These are phyloP conservation scores for Sebastolobus alascanus DNA, from an alignment of 2,797 vertebrate genomes.

Conservation along the genomic window DNA sequence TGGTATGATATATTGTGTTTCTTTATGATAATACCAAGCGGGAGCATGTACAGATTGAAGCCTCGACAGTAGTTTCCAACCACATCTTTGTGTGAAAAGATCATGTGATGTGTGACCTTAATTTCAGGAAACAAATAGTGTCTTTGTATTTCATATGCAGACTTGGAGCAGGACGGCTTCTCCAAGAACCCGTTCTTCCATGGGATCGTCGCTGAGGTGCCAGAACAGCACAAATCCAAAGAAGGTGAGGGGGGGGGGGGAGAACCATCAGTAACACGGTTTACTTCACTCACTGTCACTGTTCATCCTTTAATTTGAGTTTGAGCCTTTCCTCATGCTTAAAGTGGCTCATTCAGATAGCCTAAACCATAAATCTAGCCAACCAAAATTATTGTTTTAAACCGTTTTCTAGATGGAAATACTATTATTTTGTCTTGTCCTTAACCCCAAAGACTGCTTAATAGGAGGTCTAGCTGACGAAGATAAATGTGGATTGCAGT, in stretches of 20 bases:
- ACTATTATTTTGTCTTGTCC: not conserved
- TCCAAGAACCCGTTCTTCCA: constrained; percentile 88
- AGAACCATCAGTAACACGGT: not conserved
- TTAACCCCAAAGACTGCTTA: not conserved
- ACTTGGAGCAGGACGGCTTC: constrained; percentile 89
- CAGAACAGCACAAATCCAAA: constrained; percentile 76
- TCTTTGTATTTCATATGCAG: constrained; percentile 62
- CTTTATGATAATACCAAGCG: not conserved
- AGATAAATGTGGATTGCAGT: constrained; percentile 7
- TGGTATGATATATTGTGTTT: not conserved
- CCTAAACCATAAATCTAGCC: not conserved
- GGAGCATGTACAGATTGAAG: not conserved
- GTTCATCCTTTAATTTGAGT: not conserved
- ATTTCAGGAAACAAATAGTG: not conserved
- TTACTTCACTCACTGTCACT: not conserved
- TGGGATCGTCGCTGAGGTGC: constrained; percentile 87
- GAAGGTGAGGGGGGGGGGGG: constrained; percentile 76
- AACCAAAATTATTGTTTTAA: not conserved
- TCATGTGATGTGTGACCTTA: not conserved
- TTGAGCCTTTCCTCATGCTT: not conserved
- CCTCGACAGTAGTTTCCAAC: not conserved
- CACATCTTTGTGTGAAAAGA: not conserved
- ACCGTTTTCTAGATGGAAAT: not conserved
- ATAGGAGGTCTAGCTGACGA: constrained; percentile 1
- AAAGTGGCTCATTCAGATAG: not conserved